These are phyloP conservation scores for Anthopleura sola DNA, from an alignment of 64 coral and sea anemone genomes.

Conservation along the genomic window DNA sequence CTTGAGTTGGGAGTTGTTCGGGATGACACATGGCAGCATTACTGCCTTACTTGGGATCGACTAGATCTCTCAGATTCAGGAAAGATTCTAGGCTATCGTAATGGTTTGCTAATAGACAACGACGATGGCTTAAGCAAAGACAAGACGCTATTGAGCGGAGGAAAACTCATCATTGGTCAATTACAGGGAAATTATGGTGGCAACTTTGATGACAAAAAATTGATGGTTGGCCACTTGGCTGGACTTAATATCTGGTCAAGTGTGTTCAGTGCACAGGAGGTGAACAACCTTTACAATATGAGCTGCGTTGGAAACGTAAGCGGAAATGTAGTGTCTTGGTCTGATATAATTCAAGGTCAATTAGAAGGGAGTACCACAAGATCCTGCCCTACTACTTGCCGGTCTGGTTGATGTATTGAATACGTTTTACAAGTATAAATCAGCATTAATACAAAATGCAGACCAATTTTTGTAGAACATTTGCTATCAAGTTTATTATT, in stretches of 20 bases:
- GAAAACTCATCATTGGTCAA: conserved; percentile 1
- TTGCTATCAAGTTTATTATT: no score
- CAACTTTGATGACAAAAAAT: not conserved
- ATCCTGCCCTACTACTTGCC: not conserved
- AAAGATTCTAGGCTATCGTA: not conserved
- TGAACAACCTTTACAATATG: not conserved
- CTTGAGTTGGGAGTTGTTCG: not conserved
- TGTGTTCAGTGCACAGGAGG: not conserved
- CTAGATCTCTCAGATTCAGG: not conserved
- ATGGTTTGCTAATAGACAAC: not conserved
- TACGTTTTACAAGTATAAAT: no score
- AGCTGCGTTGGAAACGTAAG: not conserved
- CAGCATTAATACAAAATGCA: no score
- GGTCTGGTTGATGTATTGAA: not conserved
- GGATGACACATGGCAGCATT: not conserved
- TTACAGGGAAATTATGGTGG: not conserved
- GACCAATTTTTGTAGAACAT: no score
- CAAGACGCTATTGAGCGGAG: not conserved
- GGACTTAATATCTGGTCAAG: not conserved
- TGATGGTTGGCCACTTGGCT: conserved; percentile 10
- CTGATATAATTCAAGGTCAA: not conserved
- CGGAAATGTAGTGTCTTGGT: not conserved
- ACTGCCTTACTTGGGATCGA: not conserved
- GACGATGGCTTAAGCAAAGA: not conserved
- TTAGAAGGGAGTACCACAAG: not conserved